phyloP scores from a whole-genome alignment of 1,140 invertebrate species.

The Lerema accius region DNA sequence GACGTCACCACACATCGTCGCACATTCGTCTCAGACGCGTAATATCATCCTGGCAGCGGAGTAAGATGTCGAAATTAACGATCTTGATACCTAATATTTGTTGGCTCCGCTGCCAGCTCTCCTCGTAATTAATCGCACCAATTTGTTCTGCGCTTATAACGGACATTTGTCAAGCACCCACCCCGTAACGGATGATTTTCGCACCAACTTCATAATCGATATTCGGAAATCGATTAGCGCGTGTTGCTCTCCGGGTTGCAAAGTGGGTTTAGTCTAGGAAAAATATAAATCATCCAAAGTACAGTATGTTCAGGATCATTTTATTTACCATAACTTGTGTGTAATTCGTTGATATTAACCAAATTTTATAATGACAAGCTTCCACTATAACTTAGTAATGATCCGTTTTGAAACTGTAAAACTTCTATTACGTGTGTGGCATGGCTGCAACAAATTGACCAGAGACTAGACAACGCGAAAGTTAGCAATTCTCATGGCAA shows the following conservation, averaged over 20 bases:
- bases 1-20: conserved; percentile 31
- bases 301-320: too few relatives aligned
- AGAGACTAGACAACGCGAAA: conserved; percentile 61
- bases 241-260: neutral
- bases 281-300: neutral
- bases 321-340: too few relatives aligned
- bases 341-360: neutral
- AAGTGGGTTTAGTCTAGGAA: neutral
- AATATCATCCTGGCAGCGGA: conserved; percentile 60
- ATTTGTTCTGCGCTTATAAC: conserved; percentile 81
- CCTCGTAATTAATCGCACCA: conserved; percentile 78
- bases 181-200: conserved; percentile 71
- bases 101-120: conserved; percentile 71
- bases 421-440: conserved; percentile 19
- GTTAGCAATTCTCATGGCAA: conserved; percentile 77
- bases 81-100: conserved; percentile 79
- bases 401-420: conserved; percentile 19
- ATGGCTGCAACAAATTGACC: conserved; percentile 53
- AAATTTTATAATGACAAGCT: neutral
- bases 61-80: conserved; percentile 80
- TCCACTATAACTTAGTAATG: neutral
- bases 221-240: conserved; percentile 63
- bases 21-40: conserved; percentile 59
- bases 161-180: conserved; percentile 77
- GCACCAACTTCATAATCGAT: conserved; percentile 78